phyloP scores from a whole-genome alignment of 92 coral and sea anemone species.

The Pocillopora grandis region DNA sequence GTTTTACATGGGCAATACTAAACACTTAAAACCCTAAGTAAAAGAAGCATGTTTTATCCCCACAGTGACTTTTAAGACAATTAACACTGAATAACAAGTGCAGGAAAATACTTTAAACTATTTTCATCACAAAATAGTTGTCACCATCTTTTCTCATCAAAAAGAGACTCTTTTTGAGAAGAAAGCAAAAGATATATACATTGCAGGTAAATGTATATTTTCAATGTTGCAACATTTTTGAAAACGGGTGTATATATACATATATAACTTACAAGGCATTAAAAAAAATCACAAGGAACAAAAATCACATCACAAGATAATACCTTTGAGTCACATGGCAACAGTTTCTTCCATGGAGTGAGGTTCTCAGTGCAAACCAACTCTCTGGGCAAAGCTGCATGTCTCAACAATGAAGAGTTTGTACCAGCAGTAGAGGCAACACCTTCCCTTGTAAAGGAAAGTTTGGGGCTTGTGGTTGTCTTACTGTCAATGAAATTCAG shows the following conservation, averaged over 20 bases:
- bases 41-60: no score
- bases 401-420: slow-evolving; percentile 71
- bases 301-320: neutral
- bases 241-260: no score
- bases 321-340: slow-evolving; percentile 99
- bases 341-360: slow-evolving; percentile 97
- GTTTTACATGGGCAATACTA: neutral
- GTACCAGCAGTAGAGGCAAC: slow-evolving; percentile 55
- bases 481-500: slow-evolving; percentile 92
- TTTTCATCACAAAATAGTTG: no score
- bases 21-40: no score
- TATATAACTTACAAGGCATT: neutral
- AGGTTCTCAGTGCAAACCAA: slow-evolving; percentile 96
- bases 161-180: no score
- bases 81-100: no score
- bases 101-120: no score
- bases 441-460: slow-evolving; percentile 89
- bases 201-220: no score
- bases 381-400: slow-evolving; percentile 93
- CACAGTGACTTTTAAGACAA: no score
- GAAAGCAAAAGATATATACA: no score
- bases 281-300: neutral
- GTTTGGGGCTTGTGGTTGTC: slow-evolving; percentile 80
- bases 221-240: no score
- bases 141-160: no score